Evolutionary conservation across 2,113 vertebrate species (phyloP), one percentile per base, ranked within the genome.

Genomic region (Alectura lathami): DNA sequence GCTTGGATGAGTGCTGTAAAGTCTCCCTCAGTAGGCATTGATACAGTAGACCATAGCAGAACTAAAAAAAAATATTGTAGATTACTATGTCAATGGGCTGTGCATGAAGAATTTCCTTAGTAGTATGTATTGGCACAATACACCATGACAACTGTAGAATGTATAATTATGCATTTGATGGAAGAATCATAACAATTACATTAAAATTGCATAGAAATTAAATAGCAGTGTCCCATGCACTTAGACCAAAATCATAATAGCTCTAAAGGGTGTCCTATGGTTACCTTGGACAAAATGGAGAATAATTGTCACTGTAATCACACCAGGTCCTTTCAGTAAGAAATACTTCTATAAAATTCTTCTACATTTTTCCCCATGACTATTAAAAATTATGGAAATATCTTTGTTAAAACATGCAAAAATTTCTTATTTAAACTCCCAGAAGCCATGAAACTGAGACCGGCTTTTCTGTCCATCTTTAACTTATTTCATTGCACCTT

Each of bases 31-130:
- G 82, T 83, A 86, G 86, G 59, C 87, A 95, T 85, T 95, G 96
- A 83, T 91, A 97, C 74, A 95, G 79, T 63, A 94, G 96, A 94
- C 92, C 95, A 96, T 72, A 86, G 88, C 87, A 91, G 42, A 69
- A 95, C 84, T 96, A 94, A 96, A 96, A 96, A 80, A 94, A 27
- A 0, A 22, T 54, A 87, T 97, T 96, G 95, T 47, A 92, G 70
- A 87, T 89, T 95, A 92, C 97, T 97, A 96, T 83, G 92, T 73
- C 96, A 96, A 96, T 97, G 96, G 88, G 84, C 95, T 96, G 88
- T 96, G 95, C 73, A 80, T 13, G 73, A 97, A 94, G 80, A 76
- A 91, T 92, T 96, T 97, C 86, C 81, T 96, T 80, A 94, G 94
- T 72, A 96, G 90, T 92, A 86, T 97, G 92, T 96, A 97, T 91